These are phyloP conservation scores for Conomelus anceps DNA, from an alignment of 2,888 invertebrate genomes.

Conservation along the genomic window DNA sequence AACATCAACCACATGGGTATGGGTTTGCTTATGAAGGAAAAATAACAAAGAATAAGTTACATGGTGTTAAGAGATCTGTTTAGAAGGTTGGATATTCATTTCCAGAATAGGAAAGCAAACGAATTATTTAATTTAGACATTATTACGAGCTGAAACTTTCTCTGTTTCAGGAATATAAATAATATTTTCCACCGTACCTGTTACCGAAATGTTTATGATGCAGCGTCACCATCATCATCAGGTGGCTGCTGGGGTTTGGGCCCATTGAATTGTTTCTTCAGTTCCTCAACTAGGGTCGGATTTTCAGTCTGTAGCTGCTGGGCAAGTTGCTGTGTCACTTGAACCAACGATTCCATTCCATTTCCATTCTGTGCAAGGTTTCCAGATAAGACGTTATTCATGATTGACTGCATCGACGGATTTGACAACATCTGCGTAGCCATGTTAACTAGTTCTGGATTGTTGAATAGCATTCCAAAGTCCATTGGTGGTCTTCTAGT, in stretches of 20 bases:
- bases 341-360: constrained; percentile 46
- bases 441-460: constrained; percentile 77
- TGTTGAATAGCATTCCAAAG: constrained; percentile 58
- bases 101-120: neutral
- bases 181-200: neutral
- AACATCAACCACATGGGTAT: too few species aligned
- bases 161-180: neutral
- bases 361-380: constrained; percentile 37
- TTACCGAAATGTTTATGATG: neutral
- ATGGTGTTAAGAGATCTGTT: neutral
- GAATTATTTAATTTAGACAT: neutral
- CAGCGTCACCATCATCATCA: neutral
- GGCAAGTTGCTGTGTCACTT: constrained; percentile 70
- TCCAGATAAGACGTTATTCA: constrained; percentile 53
- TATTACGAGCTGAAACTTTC: neutral
- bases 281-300: constrained; percentile 73
- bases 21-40: too few species aligned
- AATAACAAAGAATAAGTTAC: too few species aligned
- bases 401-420: constrained; percentile 64
- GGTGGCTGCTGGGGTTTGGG: neutral
- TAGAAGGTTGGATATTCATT: neutral
- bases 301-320: constrained; percentile 74
- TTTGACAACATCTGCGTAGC: constrained; percentile 78
- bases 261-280: constrained; percentile 53
- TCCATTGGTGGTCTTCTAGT: constrained; percentile 36